These are phyloP conservation scores for Harpalus rufipes DNA, from an alignment of 2,888 invertebrate species.

Conservation along the genomic window DNA sequence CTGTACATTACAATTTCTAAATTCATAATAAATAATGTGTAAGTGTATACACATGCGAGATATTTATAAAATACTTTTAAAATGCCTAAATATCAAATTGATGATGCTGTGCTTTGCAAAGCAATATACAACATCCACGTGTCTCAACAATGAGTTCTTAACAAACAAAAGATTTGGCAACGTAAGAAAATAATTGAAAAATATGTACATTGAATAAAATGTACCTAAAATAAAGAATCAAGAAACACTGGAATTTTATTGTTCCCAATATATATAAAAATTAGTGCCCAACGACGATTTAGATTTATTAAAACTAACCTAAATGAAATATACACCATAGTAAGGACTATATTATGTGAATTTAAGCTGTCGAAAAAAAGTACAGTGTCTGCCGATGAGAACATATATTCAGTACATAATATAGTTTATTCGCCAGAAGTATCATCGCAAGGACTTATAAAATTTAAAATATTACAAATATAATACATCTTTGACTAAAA, in stretches of 20 bases:
- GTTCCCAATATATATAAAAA: constrained; percentile 49
- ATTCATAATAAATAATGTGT: constrained; percentile 67
- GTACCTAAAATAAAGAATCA: constrained; percentile 15
- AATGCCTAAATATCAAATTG: constrained; percentile 65
- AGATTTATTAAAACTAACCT: constrained; percentile 40
- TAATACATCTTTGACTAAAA: constrained; percentile 33
- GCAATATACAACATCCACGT: constrained; percentile 42
- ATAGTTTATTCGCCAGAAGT: constrained; percentile 44
- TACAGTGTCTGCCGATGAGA: constrained; percentile 14
- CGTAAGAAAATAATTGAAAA: constrained; percentile 37
- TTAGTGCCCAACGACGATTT: constrained; percentile 40
- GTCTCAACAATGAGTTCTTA: constrained; percentile 31
- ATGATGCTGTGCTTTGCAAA: constrained; percentile 57
- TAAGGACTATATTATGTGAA: constrained; percentile 41
- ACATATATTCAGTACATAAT: constrained; percentile 37
- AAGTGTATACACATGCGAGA: constrained; percentile 76
- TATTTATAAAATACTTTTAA: constrained; percentile 76
- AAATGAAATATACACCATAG: constrained; percentile 42
- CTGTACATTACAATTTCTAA: constrained; percentile 68
- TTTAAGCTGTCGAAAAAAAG: constrained; percentile 46
- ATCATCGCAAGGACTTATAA: constrained; percentile 41
- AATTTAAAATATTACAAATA: constrained; percentile 43
- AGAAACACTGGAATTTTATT: constrained; percentile 50
- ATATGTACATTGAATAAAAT: constrained; percentile 28
- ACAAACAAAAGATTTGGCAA: constrained; percentile 52